Evolutionary conservation across 1,140 invertebrate species (phyloP).

Genomic region (Grapholita molesta): DNA sequence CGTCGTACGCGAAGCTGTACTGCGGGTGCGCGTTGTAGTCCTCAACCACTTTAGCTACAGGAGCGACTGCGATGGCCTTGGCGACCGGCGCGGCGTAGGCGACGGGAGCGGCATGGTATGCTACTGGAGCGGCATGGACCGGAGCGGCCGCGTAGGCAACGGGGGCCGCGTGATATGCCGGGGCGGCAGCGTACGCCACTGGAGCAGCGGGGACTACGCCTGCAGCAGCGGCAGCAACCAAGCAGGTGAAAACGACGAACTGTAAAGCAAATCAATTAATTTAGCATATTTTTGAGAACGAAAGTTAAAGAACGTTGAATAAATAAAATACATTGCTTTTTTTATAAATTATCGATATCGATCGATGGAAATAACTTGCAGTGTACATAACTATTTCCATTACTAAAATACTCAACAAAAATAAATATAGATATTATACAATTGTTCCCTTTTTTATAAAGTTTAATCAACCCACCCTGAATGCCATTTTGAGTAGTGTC

Average conservation of each 20-base stretch:
- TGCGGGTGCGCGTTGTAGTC: constrained; percentile 78
- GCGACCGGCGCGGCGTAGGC: constrained; percentile 23
- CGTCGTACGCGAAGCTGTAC: constrained; percentile 80
- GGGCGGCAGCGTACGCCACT: constrained; percentile 42
- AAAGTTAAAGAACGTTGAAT: no score
- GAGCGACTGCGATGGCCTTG: constrained; percentile 38
- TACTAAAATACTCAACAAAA: no score
- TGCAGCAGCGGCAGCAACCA: constrained; percentile 33
- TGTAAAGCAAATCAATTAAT: constrained; percentile 25
- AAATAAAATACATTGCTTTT: no score
- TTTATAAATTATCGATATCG: no score
- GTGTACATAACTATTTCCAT: not conserved
- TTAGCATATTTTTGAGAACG: constrained; percentile 6
- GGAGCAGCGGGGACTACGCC: constrained; percentile 37
- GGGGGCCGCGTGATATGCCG: constrained; percentile 34
- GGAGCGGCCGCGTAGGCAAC: constrained; percentile 30
- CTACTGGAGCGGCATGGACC: constrained; percentile 32
- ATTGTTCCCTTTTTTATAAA: not conserved
- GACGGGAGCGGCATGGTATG: constrained; percentile 25
- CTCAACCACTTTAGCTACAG: constrained; percentile 45
- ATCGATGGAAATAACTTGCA: no score
- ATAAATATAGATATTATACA: not conserved
- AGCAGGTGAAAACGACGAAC: constrained; percentile 35
- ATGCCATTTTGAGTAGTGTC: constrained; percentile 46
- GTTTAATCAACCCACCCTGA: constrained; percentile 39